These are phyloP conservation scores for Rhinolophus sinicus DNA, from an alignment of 2,113 vertebrate genomes.

Conservation along the genomic window DNA sequence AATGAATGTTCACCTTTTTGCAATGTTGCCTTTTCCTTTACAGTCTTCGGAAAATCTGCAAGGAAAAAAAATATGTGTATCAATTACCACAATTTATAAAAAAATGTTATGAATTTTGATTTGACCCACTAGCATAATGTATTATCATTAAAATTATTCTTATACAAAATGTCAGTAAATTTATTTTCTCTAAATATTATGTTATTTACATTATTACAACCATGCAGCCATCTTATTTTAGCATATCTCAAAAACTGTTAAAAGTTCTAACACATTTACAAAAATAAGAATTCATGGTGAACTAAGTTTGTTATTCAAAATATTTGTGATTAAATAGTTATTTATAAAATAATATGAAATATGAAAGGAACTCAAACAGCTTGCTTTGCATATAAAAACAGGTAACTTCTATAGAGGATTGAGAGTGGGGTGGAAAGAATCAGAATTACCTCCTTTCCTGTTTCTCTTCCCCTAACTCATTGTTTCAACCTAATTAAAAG, in stretches of 20 bases:
- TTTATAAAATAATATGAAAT: background rate
- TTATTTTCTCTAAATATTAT: background rate
- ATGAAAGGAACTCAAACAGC: background rate
- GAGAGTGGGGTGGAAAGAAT: background rate
- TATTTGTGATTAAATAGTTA: background rate
- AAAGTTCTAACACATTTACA: background rate
- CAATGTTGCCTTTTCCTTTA: background rate
- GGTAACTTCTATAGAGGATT: background rate
- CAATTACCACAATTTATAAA: background rate
- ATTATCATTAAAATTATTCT: background rate
- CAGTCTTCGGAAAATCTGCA: conserved; percentile 20
- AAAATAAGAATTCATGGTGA: background rate
- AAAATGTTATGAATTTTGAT: background rate
- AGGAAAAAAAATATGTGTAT: background rate
- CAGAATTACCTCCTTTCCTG: background rate
- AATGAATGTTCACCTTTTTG: conserved; percentile 48
- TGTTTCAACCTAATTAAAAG: background rate
- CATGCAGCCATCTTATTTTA: background rate
- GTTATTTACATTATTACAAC: background rate
- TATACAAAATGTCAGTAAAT: background rate
- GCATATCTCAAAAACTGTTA: background rate
- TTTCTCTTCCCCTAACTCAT: background rate
- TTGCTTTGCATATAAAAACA: background rate
- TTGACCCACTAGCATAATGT: background rate
- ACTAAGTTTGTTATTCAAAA: background rate